phyloP scores from a whole-genome alignment of 2,888 invertebrate species.

The Geophilus truncorum region DNA sequence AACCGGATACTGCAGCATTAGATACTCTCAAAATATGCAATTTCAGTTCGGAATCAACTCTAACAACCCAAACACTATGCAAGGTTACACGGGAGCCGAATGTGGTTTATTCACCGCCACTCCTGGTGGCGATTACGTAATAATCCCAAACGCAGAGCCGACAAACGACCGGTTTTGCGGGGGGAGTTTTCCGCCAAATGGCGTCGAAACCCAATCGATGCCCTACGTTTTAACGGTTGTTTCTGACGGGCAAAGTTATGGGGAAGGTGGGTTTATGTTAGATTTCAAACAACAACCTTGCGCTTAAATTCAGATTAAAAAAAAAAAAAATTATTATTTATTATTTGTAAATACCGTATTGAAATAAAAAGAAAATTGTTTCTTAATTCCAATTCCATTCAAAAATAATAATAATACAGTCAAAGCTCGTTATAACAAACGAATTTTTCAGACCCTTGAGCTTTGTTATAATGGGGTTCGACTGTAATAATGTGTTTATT shows the following conservation, averaged over 20 bases:
- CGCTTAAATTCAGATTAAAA: too few species aligned
- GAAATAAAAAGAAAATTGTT: too few species aligned
- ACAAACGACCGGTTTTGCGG: conserved; percentile 32
- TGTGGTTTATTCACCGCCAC: conserved; percentile 12
- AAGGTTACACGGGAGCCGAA: background rate
- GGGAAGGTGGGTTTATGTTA: conserved; percentile 31
- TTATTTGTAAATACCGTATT: too few species aligned
- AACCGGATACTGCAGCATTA: conserved; percentile 61
- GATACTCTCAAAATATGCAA: conserved; percentile 41
- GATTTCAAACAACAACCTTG: conserved; percentile 29
- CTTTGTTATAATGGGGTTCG: too few species aligned
- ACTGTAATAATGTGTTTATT: background rate
- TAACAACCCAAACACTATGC: background rate
- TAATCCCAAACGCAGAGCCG: conserved; percentile 33
- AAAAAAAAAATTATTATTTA: too few species aligned
- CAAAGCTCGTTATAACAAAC: too few species aligned
- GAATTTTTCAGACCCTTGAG: too few species aligned
- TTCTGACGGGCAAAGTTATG: background rate
- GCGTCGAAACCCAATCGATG: conserved; percentile 27
- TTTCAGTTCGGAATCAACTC: conserved; percentile 31
- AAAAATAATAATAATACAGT: too few species aligned
- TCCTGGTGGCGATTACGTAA: conserved; percentile 25
- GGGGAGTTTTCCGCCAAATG: conserved; percentile 10
- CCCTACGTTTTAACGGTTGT: conserved; percentile 30
- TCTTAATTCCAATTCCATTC: too few species aligned